A percentile compares a stretch with the other conserved stretches of the same genome.
Conservation (phyloP, 1,140 invertebrate species). For the Ceratosolen fusciceps region DNA sequence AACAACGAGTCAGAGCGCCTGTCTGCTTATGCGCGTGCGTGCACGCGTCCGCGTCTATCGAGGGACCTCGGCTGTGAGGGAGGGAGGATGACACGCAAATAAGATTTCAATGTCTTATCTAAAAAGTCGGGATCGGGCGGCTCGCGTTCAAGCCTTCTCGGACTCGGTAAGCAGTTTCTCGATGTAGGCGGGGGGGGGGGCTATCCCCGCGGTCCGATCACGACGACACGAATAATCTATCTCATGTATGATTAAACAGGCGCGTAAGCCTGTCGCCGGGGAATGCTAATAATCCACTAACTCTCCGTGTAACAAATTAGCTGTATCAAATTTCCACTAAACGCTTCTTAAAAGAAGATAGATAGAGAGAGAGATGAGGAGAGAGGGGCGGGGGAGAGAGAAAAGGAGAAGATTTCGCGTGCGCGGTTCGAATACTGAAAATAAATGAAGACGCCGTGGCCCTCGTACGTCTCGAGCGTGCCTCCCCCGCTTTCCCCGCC, state of each 20-base stretch:
- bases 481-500: no score
- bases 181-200: neutral
- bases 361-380: no score
- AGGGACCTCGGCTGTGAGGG: no score
- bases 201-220: neutral
- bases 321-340: neutral
- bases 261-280: neutral
- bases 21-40: neutral
- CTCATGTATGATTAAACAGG: slow-evolving; percentile 12
- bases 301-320: neutral
- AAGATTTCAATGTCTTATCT: neutral
- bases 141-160: neutral
- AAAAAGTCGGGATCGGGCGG: neutral
- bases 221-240: neutral
- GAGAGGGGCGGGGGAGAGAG: neutral
- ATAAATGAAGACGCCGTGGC: neutral
- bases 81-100: neutral
- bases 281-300: neutral
- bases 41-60: neutral
- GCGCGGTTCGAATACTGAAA: neutral
- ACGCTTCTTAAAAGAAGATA: neutral
- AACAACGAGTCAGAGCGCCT: neutral
- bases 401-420: neutral
- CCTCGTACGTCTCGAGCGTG: neutral
- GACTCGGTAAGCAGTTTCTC: neutral